These are phyloP conservation scores for Laupala kohalensis DNA, from an alignment of 1,140 invertebrate species.

Conservation along the genomic window DNA sequence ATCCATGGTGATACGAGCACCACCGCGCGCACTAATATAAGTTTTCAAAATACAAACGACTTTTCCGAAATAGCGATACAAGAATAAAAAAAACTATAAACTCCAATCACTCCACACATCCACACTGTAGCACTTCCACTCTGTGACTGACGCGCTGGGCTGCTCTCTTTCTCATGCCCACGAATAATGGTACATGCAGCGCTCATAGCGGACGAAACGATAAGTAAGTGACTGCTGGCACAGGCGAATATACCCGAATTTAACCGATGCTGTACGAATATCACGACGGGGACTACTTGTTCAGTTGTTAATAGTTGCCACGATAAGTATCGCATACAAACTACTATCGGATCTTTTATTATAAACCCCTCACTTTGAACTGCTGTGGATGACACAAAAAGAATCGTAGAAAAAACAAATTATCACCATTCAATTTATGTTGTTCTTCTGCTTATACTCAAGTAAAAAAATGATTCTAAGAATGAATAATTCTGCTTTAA, in stretches of 20 bases:
- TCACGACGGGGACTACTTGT: too few species aligned
- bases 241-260: not conserved
- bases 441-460: too few species aligned
- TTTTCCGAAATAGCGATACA: not conserved
- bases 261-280: not conserved
- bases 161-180: not conserved
- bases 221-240: too few species aligned
- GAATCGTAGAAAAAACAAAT: too few species aligned
- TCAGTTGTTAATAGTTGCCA: too few species aligned
- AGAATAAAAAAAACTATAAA: not conserved
- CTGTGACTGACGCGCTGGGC: not conserved
- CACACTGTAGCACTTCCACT: not conserved
- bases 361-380: too few species aligned
- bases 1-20: slow-evolving; percentile 8
- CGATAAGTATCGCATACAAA: too few species aligned
- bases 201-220: not conserved
- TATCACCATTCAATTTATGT: too few species aligned
- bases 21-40: not conserved
- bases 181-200: not conserved
- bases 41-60: not conserved
- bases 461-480: too few species aligned
- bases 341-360: too few species aligned
- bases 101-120: not conserved
- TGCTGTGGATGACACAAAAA: too few species aligned
- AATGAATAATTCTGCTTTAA: too few species aligned